A percentile compares a stretch with the other conserved stretches of the same genome.
These are phyloP conservation scores for Prenolepis imparis DNA, from an alignment of 2,888 invertebrate species.

Conservation along the genomic window DNA sequence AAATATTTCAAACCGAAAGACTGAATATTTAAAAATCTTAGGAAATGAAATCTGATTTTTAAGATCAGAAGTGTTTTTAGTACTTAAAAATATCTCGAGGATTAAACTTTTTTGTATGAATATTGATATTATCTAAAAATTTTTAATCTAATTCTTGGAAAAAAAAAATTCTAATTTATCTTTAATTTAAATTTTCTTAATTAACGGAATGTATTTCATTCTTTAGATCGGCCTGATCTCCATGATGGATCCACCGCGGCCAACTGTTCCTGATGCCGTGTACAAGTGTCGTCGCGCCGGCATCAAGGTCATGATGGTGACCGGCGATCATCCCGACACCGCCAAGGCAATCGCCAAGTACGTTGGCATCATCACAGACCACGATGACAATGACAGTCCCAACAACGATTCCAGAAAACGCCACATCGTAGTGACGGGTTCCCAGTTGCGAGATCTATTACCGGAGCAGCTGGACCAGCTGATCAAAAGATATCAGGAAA, in stretches of 20 bases:
- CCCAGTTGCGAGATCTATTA: conserved; percentile 67
- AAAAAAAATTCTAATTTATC: not conserved
- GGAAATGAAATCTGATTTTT: not conserved
- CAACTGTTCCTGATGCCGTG: conserved; percentile 89
- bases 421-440: conserved; percentile 84
- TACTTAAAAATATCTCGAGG: not conserved
- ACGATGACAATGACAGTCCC: conserved; percentile 6
- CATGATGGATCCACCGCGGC: conserved; percentile 90
- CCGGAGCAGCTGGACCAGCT: conserved; percentile 87
- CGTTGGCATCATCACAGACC: conserved; percentile 90
- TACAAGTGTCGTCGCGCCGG: conserved; percentile 91
- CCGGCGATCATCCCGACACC: conserved; percentile 93
- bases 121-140: not conserved
- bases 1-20: not conserved
- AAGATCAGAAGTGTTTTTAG: not conserved
- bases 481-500: conserved; percentile 89
- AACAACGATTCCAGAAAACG: conserved; percentile 78
- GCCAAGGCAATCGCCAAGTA: conserved; percentile 92
- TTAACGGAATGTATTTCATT: too few species aligned
- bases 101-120: not conserved
- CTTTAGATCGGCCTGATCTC: conserved; percentile 89
- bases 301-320: conserved; percentile 93
- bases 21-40: not conserved
- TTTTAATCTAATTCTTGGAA: not conserved
- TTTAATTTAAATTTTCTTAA: not conserved